Evolutionary conservation across 2,113 vertebrate species (phyloP).

Genomic region (Leptobrachium ailaonicum): DNA sequence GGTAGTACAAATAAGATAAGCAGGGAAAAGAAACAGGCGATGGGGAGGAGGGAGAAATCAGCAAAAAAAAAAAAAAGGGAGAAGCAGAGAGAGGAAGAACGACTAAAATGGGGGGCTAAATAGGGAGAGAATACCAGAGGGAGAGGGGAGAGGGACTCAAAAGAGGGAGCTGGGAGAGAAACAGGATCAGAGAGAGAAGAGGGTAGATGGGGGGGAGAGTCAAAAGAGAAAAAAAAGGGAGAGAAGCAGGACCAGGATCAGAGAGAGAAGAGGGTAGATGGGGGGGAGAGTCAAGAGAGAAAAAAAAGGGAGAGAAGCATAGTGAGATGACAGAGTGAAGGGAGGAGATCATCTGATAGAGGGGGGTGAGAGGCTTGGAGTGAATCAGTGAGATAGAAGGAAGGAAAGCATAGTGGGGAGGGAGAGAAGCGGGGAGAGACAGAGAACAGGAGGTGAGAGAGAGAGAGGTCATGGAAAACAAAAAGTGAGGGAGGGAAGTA

Average conservation of each 20-base stretch:
- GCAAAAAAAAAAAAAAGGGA: background rate
- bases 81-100: background rate
- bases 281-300: background rate
- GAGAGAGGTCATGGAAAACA: background rate
- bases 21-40: background rate
- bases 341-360: background rate
- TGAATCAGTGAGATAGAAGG: background rate
- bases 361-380: background rate
- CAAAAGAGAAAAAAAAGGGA: background rate
- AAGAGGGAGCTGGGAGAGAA: background rate
- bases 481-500: background rate
- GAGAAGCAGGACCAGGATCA: background rate
- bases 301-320: background rate
- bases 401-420: background rate
- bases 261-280: background rate
- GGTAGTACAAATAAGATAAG: background rate
- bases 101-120: background rate
- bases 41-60: background rate
- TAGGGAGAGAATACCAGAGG: background rate
- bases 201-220: background rate
- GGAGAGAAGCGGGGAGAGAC: background rate
- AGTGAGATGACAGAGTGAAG: background rate
- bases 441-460: background rate
- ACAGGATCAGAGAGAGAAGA: too few species aligned
- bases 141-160: background rate